Base-by-base conservation (phyloP, 2,888 invertebrate genomes). In the Crossocerus cetratus region DNA sequence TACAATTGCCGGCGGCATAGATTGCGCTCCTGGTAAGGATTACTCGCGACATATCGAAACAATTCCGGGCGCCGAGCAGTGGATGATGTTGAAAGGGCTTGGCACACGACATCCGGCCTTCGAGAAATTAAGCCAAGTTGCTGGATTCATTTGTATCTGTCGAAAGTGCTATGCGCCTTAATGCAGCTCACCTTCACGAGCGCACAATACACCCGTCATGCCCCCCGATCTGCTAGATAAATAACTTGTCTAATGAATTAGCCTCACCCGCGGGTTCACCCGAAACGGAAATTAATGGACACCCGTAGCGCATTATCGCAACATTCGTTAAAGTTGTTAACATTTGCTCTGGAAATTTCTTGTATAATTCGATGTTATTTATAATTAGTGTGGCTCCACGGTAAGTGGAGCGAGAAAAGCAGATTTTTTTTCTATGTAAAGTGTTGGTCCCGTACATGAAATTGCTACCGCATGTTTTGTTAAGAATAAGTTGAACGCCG, bases 201-300 rank as follows among this genome's bases (percentile, higher is more conserved):
- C 32, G 32, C 22, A 22, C 22, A 55, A 55, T 20, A 55, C n/a
- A n/a, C 55, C 16, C 55, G 55, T 55, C 55, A 55, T 22, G 21
- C 20, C 21, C 55, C 20, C 8, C 32, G 14, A 22, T 55, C 22
- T 55, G 55, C 16, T 55, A 20, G 55, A 55, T 55, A 20, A 55
- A 55, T 55, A 55, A 55, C 55, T 55, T 22, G 22, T 55, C 55
- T 55, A 55, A 55, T 55, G 55, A 55, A 55, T 55, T 20, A 55
- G 55, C 55, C 20, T 18, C 55, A 20, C 18, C 55, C 22, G 2
- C 55, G 20, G 20, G 8, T 18, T 13, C 55, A 16, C n/a, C 14
- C 8, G 3, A 4, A 49, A 55, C 8, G 3, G n/a, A 49, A 55
- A 57, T 23, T 23, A 22, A 57, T n/a, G n/a, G 1, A 57, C 57